Conservation (phyloP, 1,140 invertebrate species). For the Chironomus striatipennis region DNA sequence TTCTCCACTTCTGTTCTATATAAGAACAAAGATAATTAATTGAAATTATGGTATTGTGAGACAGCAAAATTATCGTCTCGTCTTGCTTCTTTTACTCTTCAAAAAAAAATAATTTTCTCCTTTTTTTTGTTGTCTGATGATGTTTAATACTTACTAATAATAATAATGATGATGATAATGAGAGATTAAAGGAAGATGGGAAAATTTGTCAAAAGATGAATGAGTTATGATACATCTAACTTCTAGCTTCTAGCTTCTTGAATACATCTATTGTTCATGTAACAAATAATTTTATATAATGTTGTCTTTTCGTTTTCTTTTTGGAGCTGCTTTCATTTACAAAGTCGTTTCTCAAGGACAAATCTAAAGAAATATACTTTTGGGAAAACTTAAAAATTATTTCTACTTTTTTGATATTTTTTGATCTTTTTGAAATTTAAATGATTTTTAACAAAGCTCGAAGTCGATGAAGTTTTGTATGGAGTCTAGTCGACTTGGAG, state of each 20-base stretch:
- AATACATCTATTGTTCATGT: neutral
- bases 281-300: neutral
- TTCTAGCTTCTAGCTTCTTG: neutral
- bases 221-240: slow-evolving; percentile 7
- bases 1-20: neutral
- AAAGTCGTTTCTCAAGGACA: too few relatives aligned
- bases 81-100: neutral
- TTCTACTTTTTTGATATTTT: too few relatives aligned
- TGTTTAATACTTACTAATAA: neutral
- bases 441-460: too few relatives aligned
- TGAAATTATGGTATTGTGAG: slow-evolving; percentile 3
- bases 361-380: too few relatives aligned
- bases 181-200: neutral
- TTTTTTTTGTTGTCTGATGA: too few relatives aligned
- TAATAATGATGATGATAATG: slow-evolving; percentile 1
- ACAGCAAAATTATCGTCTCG: neutral
- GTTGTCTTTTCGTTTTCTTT: neutral
- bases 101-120: too few relatives aligned
- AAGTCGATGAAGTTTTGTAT: too few relatives aligned
- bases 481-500: too few relatives aligned
- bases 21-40: slow-evolving; percentile 14
- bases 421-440: too few relatives aligned
- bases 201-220: slow-evolving; percentile 3
- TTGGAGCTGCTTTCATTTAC: neutral
- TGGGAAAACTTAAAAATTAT: too few relatives aligned